Evolutionary conservation across 2,113 vertebrate genomes (phyloP).

Genomic region (Opisthocomus hoazin): DNA sequence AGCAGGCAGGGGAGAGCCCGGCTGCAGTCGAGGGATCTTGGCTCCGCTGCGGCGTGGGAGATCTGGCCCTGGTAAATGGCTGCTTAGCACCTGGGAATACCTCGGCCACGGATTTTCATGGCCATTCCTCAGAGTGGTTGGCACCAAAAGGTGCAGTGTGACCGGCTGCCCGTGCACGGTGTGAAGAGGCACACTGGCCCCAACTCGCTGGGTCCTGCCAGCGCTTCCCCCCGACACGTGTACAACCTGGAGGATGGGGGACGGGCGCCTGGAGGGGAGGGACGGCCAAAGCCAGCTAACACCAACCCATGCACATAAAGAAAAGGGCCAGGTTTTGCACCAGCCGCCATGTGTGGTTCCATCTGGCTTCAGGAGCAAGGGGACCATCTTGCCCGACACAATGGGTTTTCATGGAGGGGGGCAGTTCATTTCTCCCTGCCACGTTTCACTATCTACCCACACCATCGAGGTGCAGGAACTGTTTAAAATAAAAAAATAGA

Average conservation of each 20-base stretch:
- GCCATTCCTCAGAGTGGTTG: neutral
- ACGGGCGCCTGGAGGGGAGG: no score
- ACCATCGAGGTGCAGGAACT: neutral
- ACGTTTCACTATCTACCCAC: neutral
- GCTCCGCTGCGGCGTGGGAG: neutral
- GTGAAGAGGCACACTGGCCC: neutral
- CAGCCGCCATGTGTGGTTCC: neutral
- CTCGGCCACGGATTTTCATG: accelerated
- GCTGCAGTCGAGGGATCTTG: neutral
- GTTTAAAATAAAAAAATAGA: neutral
- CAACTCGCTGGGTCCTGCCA: accelerated
- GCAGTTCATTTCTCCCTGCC: neutral
- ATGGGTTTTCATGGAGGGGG: accelerated
- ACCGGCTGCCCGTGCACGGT: neutral
- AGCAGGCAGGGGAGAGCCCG: neutral
- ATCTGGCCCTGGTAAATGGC: neutral
- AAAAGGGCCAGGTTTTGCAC: neutral
- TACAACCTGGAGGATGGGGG: neutral
- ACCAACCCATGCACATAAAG: no score
- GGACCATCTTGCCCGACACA: no score
- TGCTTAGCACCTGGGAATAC: neutral
- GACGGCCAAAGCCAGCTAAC: neutral
- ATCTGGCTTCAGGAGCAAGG: neutral
- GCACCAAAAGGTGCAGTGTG: neutral
- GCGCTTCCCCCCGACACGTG: neutral